Evolutionary conservation across 2,113 vertebrate species (phyloP).

Genomic region (Junco hyemalis): DNA sequence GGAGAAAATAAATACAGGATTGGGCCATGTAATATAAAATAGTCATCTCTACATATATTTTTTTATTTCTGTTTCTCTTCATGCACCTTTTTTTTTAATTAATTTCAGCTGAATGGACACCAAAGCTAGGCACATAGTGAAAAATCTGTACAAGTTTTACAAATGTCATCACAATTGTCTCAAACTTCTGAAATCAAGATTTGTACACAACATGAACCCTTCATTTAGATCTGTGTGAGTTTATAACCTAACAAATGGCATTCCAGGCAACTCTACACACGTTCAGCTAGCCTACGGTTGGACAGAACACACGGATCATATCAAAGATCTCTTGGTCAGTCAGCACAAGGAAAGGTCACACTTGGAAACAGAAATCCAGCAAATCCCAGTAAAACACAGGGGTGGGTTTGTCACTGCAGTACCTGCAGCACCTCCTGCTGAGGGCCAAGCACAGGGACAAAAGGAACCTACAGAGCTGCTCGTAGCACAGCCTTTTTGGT

Average conservation of each 20-base stretch:
- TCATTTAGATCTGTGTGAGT: conserved; percentile 64
- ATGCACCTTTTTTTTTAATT: conserved; percentile 77
- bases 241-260: conserved; percentile 73
- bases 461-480: conserved; percentile 48
- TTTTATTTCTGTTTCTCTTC: conserved; percentile 75
- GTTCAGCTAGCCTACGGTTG: conserved; percentile 73
- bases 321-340: conserved; percentile 71
- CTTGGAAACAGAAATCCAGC: conserved; percentile 19
- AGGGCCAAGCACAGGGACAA: conserved; percentile 24
- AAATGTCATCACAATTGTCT: conserved; percentile 72
- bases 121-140: conserved; percentile 85
- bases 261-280: conserved; percentile 76
- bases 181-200: conserved; percentile 61
- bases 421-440: conserved; percentile 3
- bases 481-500: conserved; percentile 48
- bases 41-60: conserved; percentile 84
- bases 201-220: conserved; percentile 74
- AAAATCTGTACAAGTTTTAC: conserved; percentile 81
- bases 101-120: conserved; percentile 81
- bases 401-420: conserved; percentile 23
- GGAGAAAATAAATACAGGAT: conserved; percentile 85
- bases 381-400: conserved; percentile 27
- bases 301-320: conserved; percentile 68
- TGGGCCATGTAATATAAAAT: conserved; percentile 85
- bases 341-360: conserved; percentile 70